phyloP scores from a whole-genome alignment of 2,113 vertebrate genomes.

The Drymodes brunneopygia region DNA sequence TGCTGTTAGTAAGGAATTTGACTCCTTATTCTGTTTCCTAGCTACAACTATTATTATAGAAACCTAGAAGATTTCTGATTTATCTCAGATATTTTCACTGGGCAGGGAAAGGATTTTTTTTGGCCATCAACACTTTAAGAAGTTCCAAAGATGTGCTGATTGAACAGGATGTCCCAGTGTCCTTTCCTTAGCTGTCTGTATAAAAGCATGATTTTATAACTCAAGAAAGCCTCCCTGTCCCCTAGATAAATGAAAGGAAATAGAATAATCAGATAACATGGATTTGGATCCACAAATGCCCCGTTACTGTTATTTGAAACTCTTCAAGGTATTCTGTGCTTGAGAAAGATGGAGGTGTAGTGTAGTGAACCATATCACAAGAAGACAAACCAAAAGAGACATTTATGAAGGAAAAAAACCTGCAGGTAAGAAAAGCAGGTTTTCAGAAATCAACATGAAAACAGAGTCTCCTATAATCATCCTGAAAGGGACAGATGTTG shows the following conservation, averaged over 20 bases:
- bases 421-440: conserved; percentile 11
- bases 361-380: not conserved
- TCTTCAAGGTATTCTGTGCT: not conserved
- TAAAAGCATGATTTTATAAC: not conserved
- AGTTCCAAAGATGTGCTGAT: not conserved
- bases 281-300: not conserved
- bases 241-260: not conserved
- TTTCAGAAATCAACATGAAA: conserved; percentile 63
- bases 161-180: not conserved
- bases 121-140: not conserved
- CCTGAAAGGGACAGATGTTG: conserved; percentile 63
- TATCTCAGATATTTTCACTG: not conserved
- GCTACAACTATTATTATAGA: not conserved
- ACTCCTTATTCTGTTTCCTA: conserved; percentile 1
- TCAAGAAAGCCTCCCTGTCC: not conserved
- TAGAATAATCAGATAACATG: not conserved
- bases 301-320: not conserved
- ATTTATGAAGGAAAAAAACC: conserved; percentile 51
- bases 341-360: not conserved
- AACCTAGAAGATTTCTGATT: not conserved
- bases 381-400: conserved; percentile 5
- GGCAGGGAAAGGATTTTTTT: not conserved
- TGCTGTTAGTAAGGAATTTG: not conserved
- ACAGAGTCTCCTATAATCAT: conserved; percentile 48
- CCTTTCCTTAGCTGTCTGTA: not conserved